These are phyloP conservation scores for Aix galericulata DNA, from an alignment of 2,113 vertebrate genomes.

Conservation along the genomic window DNA sequence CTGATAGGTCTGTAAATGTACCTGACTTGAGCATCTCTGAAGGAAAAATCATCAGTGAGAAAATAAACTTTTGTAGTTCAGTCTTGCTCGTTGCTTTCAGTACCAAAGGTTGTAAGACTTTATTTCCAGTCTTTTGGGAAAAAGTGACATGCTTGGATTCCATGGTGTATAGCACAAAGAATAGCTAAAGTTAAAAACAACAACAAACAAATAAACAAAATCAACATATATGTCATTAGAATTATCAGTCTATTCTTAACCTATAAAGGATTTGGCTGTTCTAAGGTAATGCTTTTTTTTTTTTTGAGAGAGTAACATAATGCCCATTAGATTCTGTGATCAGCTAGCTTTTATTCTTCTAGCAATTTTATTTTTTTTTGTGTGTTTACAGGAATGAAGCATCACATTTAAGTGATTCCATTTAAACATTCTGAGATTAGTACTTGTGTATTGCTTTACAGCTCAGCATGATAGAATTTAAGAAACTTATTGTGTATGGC, in stretches of 20 bases:
- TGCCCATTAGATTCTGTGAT: not conserved
- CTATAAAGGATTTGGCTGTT: not conserved
- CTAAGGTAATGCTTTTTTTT: not conserved
- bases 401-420: not conserved
- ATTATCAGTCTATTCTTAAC: not conserved
- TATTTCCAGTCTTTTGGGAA: not conserved
- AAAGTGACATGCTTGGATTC: not conserved
- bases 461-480: not conserved
- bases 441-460: not conserved
- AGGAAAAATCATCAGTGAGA: not conserved
- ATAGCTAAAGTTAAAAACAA: too few species aligned
- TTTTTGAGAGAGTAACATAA: not conserved
- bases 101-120: not conserved
- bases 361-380: constrained; percentile 11
- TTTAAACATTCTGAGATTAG: constrained; percentile 5
- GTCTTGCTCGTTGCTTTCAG: not conserved
- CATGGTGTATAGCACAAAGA: too few species aligned
- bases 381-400: constrained; percentile 9
- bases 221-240: not conserved
- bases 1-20: not conserved
- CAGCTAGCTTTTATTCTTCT: constrained; percentile 12
- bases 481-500: not conserved
- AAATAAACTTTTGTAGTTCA: not conserved
- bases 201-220: too few species aligned
- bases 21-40: not conserved